Conservation (phyloP, 2,113 vertebrate genomes). For the Pangasianodon gigas region DNA sequence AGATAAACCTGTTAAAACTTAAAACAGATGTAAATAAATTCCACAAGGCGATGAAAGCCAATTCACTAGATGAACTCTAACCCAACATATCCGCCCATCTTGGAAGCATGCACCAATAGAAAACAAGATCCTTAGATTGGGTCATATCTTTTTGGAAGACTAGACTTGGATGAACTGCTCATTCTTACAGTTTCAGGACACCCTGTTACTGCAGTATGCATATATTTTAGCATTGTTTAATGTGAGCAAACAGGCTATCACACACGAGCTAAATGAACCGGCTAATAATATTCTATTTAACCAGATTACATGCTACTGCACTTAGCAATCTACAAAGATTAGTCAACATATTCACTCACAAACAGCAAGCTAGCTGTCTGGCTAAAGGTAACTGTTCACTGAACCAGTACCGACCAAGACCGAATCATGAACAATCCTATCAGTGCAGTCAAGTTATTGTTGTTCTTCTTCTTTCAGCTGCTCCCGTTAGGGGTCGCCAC, state of each 20-base stretch:
- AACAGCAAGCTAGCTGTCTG: background rate
- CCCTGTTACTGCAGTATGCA: no score
- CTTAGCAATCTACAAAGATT: background rate
- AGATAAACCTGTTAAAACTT: background rate
- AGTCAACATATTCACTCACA: background rate
- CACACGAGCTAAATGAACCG: background rate
- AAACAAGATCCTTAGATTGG: background rate
- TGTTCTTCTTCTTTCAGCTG: no score
- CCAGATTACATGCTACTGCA: background rate
- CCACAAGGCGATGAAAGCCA: background rate
- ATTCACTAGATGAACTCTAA: background rate
- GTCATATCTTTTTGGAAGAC: background rate
- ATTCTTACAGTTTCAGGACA: background rate
- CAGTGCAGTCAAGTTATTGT: background rate
- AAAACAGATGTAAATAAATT: background rate
- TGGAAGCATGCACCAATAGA: background rate
- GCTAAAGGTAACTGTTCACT: background rate
- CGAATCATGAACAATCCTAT: background rate
- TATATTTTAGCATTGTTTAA: background rate
- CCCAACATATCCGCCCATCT: no score
- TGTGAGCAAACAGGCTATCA: background rate
- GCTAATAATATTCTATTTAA: background rate
- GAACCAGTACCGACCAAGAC: background rate
- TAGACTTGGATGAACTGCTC: constrained; percentile 1
- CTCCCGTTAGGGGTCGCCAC: no score